Conservation (phyloP, 2,888 invertebrate genomes). For the Sthenelais limicola region DNA sequence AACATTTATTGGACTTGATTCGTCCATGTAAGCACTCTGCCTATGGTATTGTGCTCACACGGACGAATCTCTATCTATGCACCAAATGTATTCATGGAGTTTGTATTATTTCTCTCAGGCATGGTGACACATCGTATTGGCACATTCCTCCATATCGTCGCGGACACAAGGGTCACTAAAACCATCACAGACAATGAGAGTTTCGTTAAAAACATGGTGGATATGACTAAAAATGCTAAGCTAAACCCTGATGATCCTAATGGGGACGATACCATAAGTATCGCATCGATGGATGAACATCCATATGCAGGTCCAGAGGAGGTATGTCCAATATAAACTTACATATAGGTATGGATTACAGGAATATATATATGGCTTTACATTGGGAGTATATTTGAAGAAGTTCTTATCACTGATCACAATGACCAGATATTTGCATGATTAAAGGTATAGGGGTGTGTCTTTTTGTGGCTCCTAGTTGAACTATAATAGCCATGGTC, state of each 20-base stretch:
- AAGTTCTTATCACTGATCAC: neutral
- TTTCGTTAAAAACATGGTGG: constrained; percentile 5
- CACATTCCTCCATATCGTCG: constrained; percentile 67
- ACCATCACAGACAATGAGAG: constrained; percentile 19
- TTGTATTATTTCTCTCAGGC: constrained; percentile 52
- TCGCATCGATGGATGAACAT: neutral
- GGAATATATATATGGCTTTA: no score
- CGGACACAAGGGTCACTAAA: constrained; percentile 77
- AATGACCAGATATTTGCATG: neutral
- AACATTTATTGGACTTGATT: no score
- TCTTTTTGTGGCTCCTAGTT: no score
- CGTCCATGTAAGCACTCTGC: no score
- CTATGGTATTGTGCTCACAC: no score
- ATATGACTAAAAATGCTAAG: constrained; percentile 15
- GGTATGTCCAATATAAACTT: neutral
- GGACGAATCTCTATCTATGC: no score
- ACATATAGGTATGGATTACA: no score
- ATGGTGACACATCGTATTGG: constrained; percentile 69
- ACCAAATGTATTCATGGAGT: no score
- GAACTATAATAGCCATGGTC: no score
- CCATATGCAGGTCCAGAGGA: constrained; percentile 15
- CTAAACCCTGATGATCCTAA: neutral
- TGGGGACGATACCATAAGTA: neutral
- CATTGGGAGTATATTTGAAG: neutral
- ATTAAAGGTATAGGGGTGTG: no score